A percentile compares a stretch with the other conserved stretches of the same genome.
Evolutionary conservation across 53 echinoderm and acorn worm genomes (phyloP).

Genomic region (Holothuria scabra): DNA sequence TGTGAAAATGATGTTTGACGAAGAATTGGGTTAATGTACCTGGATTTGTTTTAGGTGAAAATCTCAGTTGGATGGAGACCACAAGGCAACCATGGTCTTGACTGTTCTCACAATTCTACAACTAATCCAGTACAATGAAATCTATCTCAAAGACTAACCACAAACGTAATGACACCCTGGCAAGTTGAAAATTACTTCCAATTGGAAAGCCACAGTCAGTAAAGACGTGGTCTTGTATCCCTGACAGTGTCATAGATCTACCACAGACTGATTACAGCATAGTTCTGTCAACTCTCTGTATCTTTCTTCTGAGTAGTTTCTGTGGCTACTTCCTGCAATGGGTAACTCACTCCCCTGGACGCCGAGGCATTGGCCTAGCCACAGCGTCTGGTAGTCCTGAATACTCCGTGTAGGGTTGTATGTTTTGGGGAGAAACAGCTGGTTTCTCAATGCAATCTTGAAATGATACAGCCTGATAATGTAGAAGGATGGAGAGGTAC

Average conservation of each 20-base stretch:
- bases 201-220: conserved; percentile 8
- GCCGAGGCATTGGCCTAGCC: conserved; percentile 30
- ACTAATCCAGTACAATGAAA: neutral
- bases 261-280: too few species aligned
- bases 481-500: too few species aligned
- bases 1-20: too few species aligned
- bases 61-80: neutral
- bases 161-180: conserved; percentile 31
- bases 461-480: too few species aligned
- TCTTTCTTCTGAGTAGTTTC: too few species aligned
- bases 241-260: too few species aligned
- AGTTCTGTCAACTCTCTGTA: too few species aligned
- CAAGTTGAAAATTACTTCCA: conserved; percentile 34
- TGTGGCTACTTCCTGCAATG: conserved; percentile 19
- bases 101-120: neutral
- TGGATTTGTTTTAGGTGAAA: conserved; percentile 7
- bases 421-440: too few species aligned
- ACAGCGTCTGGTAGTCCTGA: neutral
- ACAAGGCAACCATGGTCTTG: neutral
- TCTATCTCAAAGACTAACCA: conserved; percentile 20
- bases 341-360: conserved; percentile 14
- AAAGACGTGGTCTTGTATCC: too few species aligned
- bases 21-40: conserved; percentile 23
- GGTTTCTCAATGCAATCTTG: too few species aligned
- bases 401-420: too few species aligned